Base-by-base conservation (phyloP, 2,888 invertebrate species). In the Chydorus sphaericus region DNA sequence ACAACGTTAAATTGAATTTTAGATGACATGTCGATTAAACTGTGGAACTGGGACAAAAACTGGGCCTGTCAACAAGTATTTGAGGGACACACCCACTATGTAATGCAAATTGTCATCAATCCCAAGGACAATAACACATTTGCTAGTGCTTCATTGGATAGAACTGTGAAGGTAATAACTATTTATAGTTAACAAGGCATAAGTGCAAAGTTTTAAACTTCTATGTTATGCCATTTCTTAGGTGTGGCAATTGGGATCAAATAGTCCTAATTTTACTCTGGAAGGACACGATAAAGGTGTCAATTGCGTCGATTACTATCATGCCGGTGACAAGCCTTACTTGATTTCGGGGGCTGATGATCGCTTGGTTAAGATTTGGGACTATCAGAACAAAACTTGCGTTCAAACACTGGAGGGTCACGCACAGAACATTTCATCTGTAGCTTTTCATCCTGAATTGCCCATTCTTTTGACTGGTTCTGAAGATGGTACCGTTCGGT, bases 51-150 rank as follows among this genome's bases (percentile, higher is more conserved):
- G 98, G 98, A 98, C 55, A 94, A 96, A 68, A 81, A 88, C 65
- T 99, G 97, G 97, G 79, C 86, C 0, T 92, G 94, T 65, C 96
- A 97, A 68, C 96, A 98, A 69, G 89, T 94, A 14, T 99, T 98
- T 68, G 98, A 99, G 68, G 97, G 97, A 0, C 98, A 99, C 73
- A 90, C 93, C 0, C 98, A 99, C 71, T 98, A 98, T 67, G 94
- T 99, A 2, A 98, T 98, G 98, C 97, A 99, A 72, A 87, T 99
- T 63, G 96, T 94, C 1, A 88, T 98, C 66, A 98, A 98, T 72
- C 98, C 98, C 0, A 98, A 99, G 70, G 98, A 98, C 69, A 98
- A 97, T 72, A 98, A 99, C 71, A 97, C 97, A 37, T 98, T 98
- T 72, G 98, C 97, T 14, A 94, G 93, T 65, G 98, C 96, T n/a